A percentile compares a stretch with the other conserved stretches of the same genome.
phyloP scores from a whole-genome alignment of 2,797 vertebrate genomes.

The Rhabdomys pumilio region DNA sequence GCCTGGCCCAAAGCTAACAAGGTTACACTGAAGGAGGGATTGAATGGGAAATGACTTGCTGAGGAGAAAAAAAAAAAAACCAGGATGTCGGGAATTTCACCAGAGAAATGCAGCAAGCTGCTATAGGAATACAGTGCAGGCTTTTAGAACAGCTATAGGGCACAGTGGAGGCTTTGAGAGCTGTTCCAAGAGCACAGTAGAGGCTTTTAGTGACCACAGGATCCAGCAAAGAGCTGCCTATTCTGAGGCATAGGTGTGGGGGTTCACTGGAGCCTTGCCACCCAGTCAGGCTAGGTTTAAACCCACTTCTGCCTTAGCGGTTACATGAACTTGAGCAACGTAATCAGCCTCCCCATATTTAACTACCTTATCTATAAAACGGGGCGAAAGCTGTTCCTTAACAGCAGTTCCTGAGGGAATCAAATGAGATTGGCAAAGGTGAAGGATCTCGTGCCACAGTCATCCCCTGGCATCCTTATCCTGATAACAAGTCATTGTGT shows the following conservation, averaged over 20 bases:
- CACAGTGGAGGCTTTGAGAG: constrained; percentile 60
- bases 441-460: neutral
- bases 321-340: neutral
- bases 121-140: constrained; percentile 59
- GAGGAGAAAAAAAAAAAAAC: constrained; percentile 66
- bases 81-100: constrained; percentile 74
- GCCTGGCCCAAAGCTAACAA: constrained; percentile 71
- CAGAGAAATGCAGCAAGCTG: constrained; percentile 38
- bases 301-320: neutral
- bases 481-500: neutral
- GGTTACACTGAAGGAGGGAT: constrained; percentile 80
- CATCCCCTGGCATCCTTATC: neutral
- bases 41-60: constrained; percentile 57
- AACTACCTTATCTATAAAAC: neutral
- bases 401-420: constrained; percentile 18
- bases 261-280: neutral
- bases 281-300: neutral
- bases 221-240: neutral
- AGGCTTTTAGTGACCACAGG: constrained; percentile 54
- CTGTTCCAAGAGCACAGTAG: constrained; percentile 19
- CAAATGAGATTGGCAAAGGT: neutral
- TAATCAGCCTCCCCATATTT: neutral
- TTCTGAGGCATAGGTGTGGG: neutral
- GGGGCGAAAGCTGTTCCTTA: neutral
- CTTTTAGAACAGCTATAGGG: constrained; percentile 53